Percentiles rank a stretch among this genome's conserved stretches.
Conservation (phyloP, 2,888 invertebrate species). For the Linyphia triangularis region DNA sequence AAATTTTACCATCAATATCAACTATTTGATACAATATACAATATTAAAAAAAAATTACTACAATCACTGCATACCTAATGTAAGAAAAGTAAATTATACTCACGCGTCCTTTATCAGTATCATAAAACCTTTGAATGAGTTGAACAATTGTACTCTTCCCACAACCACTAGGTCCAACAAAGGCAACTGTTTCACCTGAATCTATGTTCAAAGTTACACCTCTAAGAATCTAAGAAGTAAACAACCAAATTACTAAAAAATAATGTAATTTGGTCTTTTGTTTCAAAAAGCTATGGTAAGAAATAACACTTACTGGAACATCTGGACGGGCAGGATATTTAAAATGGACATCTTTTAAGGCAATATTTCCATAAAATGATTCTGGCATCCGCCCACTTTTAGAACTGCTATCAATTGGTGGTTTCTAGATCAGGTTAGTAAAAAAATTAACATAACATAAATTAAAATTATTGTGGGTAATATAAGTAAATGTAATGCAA, state of each 20-base stretch:
- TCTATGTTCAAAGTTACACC: conserved; percentile 73
- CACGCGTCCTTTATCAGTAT: conserved; percentile 82
- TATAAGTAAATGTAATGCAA: no score
- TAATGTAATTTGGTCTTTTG: background rate
- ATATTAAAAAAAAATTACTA: background rate
- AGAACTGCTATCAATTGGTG: conserved; percentile 74
- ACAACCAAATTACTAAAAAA: background rate
- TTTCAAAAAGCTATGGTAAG: background rate
- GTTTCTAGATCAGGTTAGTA: conserved; percentile 54
- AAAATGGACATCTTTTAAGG: conserved; percentile 87
- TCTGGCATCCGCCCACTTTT: conserved; percentile 79
- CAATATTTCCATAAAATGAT: conserved; percentile 85
- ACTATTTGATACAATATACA: no score
- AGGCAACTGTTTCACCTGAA: conserved; percentile 77
- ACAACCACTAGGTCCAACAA: conserved; percentile 80
- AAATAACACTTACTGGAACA: conserved; percentile 77
- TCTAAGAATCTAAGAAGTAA: conserved; percentile 56
- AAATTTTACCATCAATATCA: background rate
- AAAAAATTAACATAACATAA: no score
- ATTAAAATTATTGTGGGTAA: no score
- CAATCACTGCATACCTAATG: background rate
- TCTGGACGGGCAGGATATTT: conserved; percentile 86
- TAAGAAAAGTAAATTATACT: conserved; percentile 10
- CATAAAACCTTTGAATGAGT: conserved; percentile 85
- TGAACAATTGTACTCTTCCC: conserved; percentile 80